These are phyloP conservation scores for Rattus rattus DNA, from an alignment of 2,113 vertebrate species.

Conservation along the genomic window DNA sequence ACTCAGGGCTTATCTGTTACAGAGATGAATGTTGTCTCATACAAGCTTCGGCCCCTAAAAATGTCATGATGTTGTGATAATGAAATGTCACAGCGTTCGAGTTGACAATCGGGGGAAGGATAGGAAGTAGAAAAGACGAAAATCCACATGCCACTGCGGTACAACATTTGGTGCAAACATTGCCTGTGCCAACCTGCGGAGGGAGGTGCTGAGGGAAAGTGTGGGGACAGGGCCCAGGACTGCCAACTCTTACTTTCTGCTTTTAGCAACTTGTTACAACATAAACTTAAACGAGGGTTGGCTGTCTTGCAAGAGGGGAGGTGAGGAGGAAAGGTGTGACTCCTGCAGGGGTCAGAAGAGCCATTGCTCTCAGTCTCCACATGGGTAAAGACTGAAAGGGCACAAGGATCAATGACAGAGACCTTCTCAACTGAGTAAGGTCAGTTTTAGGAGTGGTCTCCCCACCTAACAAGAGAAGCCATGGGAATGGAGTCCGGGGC, in stretches of 20 bases:
- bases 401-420: neutral
- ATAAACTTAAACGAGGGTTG: neutral
- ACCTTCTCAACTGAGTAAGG: neutral
- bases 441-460: neutral
- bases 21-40: neutral
- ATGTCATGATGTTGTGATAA: neutral
- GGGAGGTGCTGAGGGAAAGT: neutral
- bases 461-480: neutral
- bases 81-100: neutral
- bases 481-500: neutral
- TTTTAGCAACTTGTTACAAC: neutral
- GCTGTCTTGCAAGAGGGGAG: neutral
- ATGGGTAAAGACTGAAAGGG: neutral
- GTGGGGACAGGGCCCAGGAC: too few species aligned
- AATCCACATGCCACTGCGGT: fast-evolving
- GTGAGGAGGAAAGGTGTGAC: neutral
- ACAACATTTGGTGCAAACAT: neutral
- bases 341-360: neutral
- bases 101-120: neutral
- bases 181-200: neutral
- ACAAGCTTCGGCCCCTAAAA: neutral
- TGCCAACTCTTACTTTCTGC: neutral
- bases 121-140: neutral
- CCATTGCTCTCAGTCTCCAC: neutral
- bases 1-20: neutral